These are phyloP conservation scores for Globodera rostochiensis DNA, from an alignment of 1,140 invertebrate genomes.

Conservation along the genomic window DNA sequence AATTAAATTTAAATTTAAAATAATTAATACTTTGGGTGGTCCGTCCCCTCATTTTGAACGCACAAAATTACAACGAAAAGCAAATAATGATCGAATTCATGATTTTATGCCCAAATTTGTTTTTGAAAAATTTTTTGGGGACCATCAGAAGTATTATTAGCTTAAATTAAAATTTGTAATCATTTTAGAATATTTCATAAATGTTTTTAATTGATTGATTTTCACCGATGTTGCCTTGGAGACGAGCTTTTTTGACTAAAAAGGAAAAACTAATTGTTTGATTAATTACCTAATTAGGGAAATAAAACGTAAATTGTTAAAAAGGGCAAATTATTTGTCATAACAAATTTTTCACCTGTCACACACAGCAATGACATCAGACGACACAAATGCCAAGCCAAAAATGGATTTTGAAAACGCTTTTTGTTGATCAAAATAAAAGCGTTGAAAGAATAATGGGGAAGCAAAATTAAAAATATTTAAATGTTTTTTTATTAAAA, in stretches of 20 bases:
- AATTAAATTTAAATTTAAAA: too few species aligned
- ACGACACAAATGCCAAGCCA: not conserved
- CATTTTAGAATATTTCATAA: too few species aligned
- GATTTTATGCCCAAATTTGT: not conserved
- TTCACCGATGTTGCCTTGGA: slow-evolving; percentile 47
- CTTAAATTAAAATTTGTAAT: too few species aligned
- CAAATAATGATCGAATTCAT: not conserved
- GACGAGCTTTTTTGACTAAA: slow-evolving; percentile 49
- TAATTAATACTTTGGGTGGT: too few species aligned
- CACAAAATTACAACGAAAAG: not conserved
- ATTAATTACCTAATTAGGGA: not conserved
- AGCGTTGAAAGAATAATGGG: too few species aligned
- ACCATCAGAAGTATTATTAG: too few species aligned
- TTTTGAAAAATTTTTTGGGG: too few species aligned
- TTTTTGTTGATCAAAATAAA: too few species aligned
- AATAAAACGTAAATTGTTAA: not conserved
- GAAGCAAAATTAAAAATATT: too few species aligned
- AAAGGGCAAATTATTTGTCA: slow-evolving; percentile 21
- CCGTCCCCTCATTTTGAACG: not conserved
- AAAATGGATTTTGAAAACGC: too few species aligned
- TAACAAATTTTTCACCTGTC: slow-evolving; percentile 31
- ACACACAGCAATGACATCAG: slow-evolving; percentile 50
- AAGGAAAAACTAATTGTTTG: slow-evolving; percentile 22
- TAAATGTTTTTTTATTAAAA: slow-evolving; percentile 2
- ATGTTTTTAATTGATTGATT: too few species aligned